phyloP scores from a whole-genome alignment of 2,113 vertebrate genomes.

The Zootoca vivipara region DNA sequence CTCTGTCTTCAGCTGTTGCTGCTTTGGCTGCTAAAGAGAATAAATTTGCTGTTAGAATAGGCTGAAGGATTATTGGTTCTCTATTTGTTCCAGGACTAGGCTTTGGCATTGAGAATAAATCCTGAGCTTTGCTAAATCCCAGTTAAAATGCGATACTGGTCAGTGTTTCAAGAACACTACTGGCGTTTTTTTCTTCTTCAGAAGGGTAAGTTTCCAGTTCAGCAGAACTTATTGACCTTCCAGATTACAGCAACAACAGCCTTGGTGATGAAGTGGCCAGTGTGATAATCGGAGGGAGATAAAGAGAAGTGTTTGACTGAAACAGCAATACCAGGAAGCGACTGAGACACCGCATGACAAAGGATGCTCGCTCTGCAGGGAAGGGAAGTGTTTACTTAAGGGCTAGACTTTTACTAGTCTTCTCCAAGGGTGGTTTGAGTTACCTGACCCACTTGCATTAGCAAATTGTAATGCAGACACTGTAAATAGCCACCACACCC shows the following conservation, averaged over 20 bases:
- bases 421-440: conserved; percentile 47
- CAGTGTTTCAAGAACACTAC: neutral
- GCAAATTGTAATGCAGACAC: conserved; percentile 57
- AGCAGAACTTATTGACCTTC: conserved; percentile 40
- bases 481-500: conserved; percentile 61
- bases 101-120: neutral
- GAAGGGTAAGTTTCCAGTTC: conserved; percentile 49
- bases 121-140: neutral
- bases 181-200: neutral
- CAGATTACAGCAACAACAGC: conserved; percentile 42
- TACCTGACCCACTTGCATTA: conserved; percentile 64
- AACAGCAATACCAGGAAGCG: conserved; percentile 63
- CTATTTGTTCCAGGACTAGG: neutral
- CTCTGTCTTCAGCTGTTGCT: neutral
- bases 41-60: neutral
- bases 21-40: neutral
- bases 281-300: conserved; percentile 53
- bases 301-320: conserved; percentile 61
- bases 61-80: neutral
- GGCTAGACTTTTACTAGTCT: conserved; percentile 62
- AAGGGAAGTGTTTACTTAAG: conserved; percentile 58
- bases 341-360: conserved; percentile 57
- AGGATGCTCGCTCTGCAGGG: conserved; percentile 47
- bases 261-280: conserved; percentile 30
- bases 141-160: neutral